Evolutionary conservation across 2,113 vertebrate genomes (phyloP).

Genomic region (Entosphenus tridentatus): DNA sequence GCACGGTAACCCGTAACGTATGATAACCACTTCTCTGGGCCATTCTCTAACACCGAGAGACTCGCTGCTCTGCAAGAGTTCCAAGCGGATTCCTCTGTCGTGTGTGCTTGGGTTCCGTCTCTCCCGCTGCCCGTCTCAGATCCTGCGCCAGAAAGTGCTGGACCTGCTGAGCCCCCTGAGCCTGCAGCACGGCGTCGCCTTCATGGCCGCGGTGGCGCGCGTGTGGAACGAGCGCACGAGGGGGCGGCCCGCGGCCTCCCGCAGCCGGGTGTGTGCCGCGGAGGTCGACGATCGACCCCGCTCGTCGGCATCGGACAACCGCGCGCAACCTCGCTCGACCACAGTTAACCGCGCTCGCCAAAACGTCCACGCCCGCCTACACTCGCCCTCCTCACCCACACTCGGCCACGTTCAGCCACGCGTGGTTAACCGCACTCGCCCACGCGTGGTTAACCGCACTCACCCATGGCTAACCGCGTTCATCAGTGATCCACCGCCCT

Average conservation of each 20-base stretch:
- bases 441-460: no score
- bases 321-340: not conserved
- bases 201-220: constrained; percentile 93
- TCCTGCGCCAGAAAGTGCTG: constrained; percentile 72
- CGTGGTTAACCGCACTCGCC: not conserved
- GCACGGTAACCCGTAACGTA: no score
- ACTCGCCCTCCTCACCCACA: not conserved
- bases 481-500: no score
- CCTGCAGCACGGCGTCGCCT: constrained; percentile 93
- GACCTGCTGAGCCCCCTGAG: constrained; percentile 87
- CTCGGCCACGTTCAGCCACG: not conserved
- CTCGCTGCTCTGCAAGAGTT: not conserved
- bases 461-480: no score
- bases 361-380: not conserved
- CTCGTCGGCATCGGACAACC: not conserved
- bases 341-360: not conserved
- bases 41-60: not conserved
- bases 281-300: not conserved
- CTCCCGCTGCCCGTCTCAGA: not conserved
- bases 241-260: constrained; percentile 38
- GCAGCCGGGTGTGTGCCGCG: constrained; percentile 27
- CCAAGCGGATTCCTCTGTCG: no score
- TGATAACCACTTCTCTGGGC: no score
- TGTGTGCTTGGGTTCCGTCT: not conserved
- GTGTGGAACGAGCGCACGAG: constrained; percentile 92